Percentiles rank a stretch among this genome's conserved stretches.
phyloP scores from a whole-genome alignment of 2,888 invertebrate species.

The Augiades crinisus region DNA sequence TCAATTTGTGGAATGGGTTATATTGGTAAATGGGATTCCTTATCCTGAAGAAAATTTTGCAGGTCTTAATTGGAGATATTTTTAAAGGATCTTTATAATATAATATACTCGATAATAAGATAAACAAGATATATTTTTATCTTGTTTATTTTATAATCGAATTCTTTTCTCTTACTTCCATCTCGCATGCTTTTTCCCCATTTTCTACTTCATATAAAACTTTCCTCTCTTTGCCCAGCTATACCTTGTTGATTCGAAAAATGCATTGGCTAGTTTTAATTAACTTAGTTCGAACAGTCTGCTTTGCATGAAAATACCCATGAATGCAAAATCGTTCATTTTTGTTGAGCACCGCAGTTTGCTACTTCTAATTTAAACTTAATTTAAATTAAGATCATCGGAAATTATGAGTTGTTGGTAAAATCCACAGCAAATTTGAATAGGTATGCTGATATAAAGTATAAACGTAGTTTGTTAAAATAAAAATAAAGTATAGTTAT shows the following conservation, averaged over 20 bases:
- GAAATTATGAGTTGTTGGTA: too few species aligned
- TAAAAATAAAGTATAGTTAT: too few species aligned
- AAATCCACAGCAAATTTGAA: too few species aligned
- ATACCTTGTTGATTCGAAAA: conserved; percentile 14
- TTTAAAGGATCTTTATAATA: too few species aligned
- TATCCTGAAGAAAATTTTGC: background rate
- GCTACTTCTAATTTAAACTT: too few species aligned
- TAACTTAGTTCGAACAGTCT: conserved; percentile 8
- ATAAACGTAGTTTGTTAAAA: too few species aligned
- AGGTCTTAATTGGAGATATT: conserved; percentile 1
- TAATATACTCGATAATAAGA: too few species aligned
- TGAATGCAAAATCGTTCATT: background rate
- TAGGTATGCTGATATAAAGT: too few species aligned
- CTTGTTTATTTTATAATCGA: conserved; percentile 14
- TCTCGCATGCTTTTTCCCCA: conserved; percentile 2
- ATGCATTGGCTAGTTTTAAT: conserved; percentile 17
- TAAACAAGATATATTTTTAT: too few species aligned
- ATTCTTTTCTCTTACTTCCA: conserved; percentile 10
- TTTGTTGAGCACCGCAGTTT: conserved; percentile 3
- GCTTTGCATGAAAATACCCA: conserved; percentile 18
- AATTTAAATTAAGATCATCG: too few species aligned
- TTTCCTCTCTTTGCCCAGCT: conserved; percentile 1
- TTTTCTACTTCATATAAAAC: conserved; percentile 15
- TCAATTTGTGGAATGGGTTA: background rate
- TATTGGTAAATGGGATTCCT: background rate